Evolutionary conservation across 2,797 vertebrate genomes (phyloP), one percentile per base, ranked within the genome.

Genomic region (Oryzias dopingdopingensis): DNA sequence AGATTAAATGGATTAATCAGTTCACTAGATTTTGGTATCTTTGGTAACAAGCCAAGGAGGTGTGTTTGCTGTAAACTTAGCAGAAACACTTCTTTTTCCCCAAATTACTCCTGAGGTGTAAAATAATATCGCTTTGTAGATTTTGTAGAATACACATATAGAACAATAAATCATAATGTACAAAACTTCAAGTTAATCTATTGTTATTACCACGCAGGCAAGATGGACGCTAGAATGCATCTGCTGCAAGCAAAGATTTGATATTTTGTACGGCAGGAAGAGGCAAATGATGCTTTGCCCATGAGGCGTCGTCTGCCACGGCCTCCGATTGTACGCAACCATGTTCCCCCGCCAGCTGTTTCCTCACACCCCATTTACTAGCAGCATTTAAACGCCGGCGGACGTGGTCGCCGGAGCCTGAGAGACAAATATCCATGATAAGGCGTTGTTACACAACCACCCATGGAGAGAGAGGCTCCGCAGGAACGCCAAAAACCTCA

Each of bases 271-370:
- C 70, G 63, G 76, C 59, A 41, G 82, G 76, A 90, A 86, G 78
- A 76, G 59, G 72, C 66, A 73, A 81, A 83, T 80, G 71, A 88
- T 72, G 66, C 68, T 80, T 76, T 68, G 76, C 81, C 85, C 66
- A 26, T 14, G 75, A 85, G 79, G 81, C 80, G 82, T 89, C 84
- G 77, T 87, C 80, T 82, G 81, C 75, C 66, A 63, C 22, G 67
- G 85, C 82, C 78, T 70, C 81, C 87, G 81, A 73, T 74, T 88
- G 83, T 53, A 53, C 70, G 23, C 70, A 56, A 70, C 82, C 84
- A 81, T 81, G 86, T 76, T 80, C 79, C 70, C 32, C 81, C 73
- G 87, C 87, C 89, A 89, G 88, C 86, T 90, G 88, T 83, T 87
- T 81, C 37, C 70, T 74, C 81, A 83, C 40, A 81, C 84, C 85